Evolutionary conservation across 2,888 invertebrate genomes (phyloP).

Genomic region (Achlya flavicornis): DNA sequence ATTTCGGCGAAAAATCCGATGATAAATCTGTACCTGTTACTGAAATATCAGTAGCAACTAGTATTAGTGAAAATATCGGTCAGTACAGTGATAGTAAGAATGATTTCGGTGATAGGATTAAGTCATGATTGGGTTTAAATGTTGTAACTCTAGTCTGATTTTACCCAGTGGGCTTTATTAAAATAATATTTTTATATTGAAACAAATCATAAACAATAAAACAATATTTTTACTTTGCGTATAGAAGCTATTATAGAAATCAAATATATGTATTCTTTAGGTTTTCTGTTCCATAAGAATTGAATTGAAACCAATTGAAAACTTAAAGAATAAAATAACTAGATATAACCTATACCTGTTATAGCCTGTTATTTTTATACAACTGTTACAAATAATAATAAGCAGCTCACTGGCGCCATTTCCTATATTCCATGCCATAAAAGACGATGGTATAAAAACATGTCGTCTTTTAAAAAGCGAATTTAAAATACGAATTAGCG

Average conservation of each 20-base stretch:
- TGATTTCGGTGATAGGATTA: constrained; percentile 64
- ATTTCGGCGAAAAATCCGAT: constrained; percentile 66
- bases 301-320: too few relatives aligned
- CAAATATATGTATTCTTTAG: not conserved
- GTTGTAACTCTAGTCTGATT: constrained; percentile 51
- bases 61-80: constrained; percentile 61
- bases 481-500: not conserved
- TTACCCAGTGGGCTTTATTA: constrained; percentile 42
- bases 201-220: not conserved
- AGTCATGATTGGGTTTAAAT: constrained; percentile 42
- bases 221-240: not conserved
- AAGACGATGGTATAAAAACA: not conserved
- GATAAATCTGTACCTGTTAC: constrained; percentile 60
- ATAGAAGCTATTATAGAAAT: constrained; percentile 13
- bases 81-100: constrained; percentile 26
- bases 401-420: constrained; percentile 56
- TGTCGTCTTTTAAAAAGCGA: constrained; percentile 14
- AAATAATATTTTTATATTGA: constrained; percentile 6
- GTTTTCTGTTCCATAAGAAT: not conserved
- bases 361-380: not conserved
- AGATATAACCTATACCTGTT: not conserved
- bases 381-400: not conserved
- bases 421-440: constrained; percentile 43
- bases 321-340: not conserved
- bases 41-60: constrained; percentile 77